Base-by-base conservation (phyloP, 1,140 invertebrate genomes). In the Neomicropteryx cornuta region DNA sequence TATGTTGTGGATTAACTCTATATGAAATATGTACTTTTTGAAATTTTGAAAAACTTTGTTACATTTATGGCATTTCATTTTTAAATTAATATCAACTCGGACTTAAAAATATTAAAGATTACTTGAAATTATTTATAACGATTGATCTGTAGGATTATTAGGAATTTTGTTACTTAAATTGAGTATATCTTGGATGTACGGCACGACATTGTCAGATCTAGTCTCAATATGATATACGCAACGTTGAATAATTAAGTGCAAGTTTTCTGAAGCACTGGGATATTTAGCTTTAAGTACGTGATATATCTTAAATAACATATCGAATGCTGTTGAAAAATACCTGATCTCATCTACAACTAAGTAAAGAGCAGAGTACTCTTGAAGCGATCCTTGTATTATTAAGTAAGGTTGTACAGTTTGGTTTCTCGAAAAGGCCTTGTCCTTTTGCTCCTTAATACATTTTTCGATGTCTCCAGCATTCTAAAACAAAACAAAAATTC, bases 271-370 rank as follows among this genome's bases (percentile, higher is more conserved):
- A 8, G 13, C 13, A 27, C 23, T 8, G 8, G 23, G 23, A 27
- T 27, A 27, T 13, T 27, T 27, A 27, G 23, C 23, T 8, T 27
- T 27, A 8, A 27, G 13, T 8, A 27, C 23, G 23, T 27, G 23
- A 27, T 27, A 27, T 8, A 27, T 27, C 13, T 13, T 27, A 27
- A 27, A 27, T 8, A 27, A 13, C 13, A 13, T 27, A 27, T 27
- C 23, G 23, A 27, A 8, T 27, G 23, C 23, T 13, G 8, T 27
- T 8, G 23, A 34, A 19, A 19, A 4, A 18, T 45, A 28, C n/a
- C 34, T 34, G 4, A 34, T 17, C 4, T 34, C 33, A 34, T 34
- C 33, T 5, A 34, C 21, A 17, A 34, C 17, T 3, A 34, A 4
- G 5, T 5, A 34, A n/a, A 18, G 4, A 5, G 13, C 18, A 17